Evolutionary conservation across 2,888 invertebrate genomes (phyloP), one percentile per base, ranked within the genome.

Genomic region (Lucinisca nassula): DNA sequence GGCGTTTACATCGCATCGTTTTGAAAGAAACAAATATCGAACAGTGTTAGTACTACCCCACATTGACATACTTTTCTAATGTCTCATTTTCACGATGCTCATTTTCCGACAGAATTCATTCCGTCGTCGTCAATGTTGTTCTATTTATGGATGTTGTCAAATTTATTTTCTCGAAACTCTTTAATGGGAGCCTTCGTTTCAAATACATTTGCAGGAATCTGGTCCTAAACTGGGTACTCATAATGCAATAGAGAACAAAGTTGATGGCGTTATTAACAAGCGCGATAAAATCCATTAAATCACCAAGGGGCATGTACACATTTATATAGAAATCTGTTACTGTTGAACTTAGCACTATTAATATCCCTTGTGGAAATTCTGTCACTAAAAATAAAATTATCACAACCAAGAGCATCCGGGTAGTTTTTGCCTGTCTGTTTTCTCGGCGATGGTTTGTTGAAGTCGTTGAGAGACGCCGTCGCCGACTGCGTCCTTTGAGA

Each of bases 261-360:
- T 98, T 99, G 83, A 99, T 98, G 0, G 98, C 98, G 4, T 98
- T 98, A 96, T 99, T 99, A 92, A 98, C 96, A 82, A 99, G 97
- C 0, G 99, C 98, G 93, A 99, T 96, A 87, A 98, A 97, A 96
- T 99, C 99, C 98, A 99, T 98, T 79, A 98, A 95, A 95, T 99
- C 98, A 0, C 96, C 97, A 21, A 97, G 92, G 21, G 95, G 96
- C 70, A 93, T 91, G 96, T 99, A 99, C 40, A 96, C 95, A 45
- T 93, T 93, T 45, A 93, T 89, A 87, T 95, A 96, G 96, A 99
- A 98, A 95, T 97, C 97, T 10, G 98, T 91, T 24, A 94, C 98
- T 74, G 98, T 97, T 8, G 97, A 96, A 84, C 98, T 98, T 49
- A 98, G 97, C 27, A 99, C 97, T 0, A 98, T 98, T 85, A 97